Percentiles rank a stretch among this genome's conserved stretches.
Conservation (phyloP, 2,888 invertebrate genomes). For the Sarcophaga subvicina region DNA sequence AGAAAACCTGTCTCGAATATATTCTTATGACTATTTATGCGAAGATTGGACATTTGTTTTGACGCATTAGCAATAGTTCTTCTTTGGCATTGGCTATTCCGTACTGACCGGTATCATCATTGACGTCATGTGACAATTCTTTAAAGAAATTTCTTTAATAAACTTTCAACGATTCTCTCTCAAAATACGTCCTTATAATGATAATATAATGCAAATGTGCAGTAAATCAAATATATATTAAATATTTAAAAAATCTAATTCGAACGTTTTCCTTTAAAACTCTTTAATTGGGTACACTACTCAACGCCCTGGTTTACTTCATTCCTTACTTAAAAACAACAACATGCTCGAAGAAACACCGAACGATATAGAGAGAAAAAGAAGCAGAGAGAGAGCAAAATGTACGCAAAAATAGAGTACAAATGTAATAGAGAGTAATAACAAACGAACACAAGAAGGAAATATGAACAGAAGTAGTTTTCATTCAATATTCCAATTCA, state of each 20-base stretch:
- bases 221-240: too few species aligned
- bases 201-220: too few species aligned
- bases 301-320: constrained; percentile 56
- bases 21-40: too few species aligned
- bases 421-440: neutral
- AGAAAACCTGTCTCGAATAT: too few species aligned
- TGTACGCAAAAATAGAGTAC: neutral
- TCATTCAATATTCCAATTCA: constrained; percentile 61
- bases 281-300: constrained; percentile 28
- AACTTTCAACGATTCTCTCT: neutral
- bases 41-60: too few species aligned
- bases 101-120: too few species aligned
- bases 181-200: neutral
- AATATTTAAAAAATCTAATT: neutral
- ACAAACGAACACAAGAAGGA: neutral
- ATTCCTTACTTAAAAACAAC: constrained; percentile 21
- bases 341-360: constrained; percentile 2
- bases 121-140: too few species aligned
- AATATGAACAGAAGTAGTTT: constrained; percentile 36
- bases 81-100: too few species aligned
- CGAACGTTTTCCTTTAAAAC: neutral
- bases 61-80: too few species aligned
- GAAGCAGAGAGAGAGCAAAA: neutral
- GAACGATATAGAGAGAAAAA: constrained; percentile 28
- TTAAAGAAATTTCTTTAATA: neutral